Base-by-base conservation (phyloP, 2,113 vertebrate species). In the Antechinus stuartii region DNA sequence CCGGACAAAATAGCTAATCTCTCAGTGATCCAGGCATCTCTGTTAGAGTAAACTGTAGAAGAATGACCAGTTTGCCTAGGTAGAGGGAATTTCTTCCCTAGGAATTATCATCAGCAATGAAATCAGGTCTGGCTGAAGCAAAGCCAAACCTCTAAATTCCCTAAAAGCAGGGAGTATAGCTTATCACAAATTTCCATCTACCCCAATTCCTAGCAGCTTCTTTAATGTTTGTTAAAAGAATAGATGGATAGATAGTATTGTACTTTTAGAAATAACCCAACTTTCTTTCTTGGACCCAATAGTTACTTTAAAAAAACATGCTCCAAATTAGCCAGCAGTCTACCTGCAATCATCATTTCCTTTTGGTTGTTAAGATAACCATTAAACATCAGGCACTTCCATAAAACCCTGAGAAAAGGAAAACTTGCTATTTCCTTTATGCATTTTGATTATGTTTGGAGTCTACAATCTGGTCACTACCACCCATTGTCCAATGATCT, bases 211-310 rank as follows among this genome's bases (percentile, higher is more conserved):
- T 12, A 2, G 0, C 12, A 61, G 26, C 12, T 92, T 53, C 47
- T 50, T 30, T 24, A 54, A 84, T 54, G n/a, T 92, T 50, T 57
- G 26, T 61, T 57, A 76, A 55, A 55, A 12, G 47, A 91, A 42
- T 92, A 22, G 27, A 24, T n/a, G 68, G 6, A 23, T 84, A n/a
- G 68, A 84, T 47, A 91, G 54, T 84, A 52, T 90, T 97, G 5
- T 27, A 84, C 96, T 92, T 95, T 90, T 94, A 95, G 27, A 96
- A 53, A 95, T 92, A 54, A 11, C 42, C 50, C 24, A n/a, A 0
- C 53, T 25, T 90, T 12, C 53, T 91, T 95, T 16, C 23, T 27
- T 68, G 2, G 0, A 90, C 26, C 90, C 46, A 54, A 93, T 90
- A 95, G 76, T 46, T 2, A 91, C 14, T 61, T 16, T 19, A 30